Evolutionary conservation across 2,113 vertebrate genomes (phyloP).

Genomic region (Cisticola juncidis): DNA sequence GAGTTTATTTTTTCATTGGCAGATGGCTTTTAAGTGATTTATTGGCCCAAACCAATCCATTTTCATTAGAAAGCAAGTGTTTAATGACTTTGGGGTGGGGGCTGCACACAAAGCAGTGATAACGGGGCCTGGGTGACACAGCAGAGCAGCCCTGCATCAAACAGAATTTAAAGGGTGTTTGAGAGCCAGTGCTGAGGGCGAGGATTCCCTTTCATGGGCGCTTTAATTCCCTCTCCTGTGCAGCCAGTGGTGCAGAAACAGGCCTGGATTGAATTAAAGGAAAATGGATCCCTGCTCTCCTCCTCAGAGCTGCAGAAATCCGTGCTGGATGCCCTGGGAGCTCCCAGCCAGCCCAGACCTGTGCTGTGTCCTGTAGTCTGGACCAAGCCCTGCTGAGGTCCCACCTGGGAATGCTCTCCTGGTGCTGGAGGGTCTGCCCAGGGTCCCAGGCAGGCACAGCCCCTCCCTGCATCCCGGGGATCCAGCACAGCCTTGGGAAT

Average conservation of each 20-base stretch:
- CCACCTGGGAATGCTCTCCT: background rate
- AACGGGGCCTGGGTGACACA: background rate
- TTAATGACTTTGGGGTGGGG: constrained; percentile 37
- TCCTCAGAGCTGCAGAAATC: background rate
- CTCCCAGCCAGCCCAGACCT: background rate
- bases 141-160: background rate
- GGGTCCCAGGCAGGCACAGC: background rate
- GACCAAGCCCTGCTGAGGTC: background rate
- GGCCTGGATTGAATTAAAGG: constrained; percentile 46
- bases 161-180: constrained; percentile 1
- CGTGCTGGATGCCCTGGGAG: background rate
- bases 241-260: constrained; percentile 34
- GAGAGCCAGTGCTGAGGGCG: constrained; percentile 46
- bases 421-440: background rate
- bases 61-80: constrained; percentile 46
- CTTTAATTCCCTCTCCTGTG: constrained; percentile 55
- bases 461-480: fast-evolving
- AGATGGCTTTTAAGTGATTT: constrained; percentile 34
- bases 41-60: constrained; percentile 14
- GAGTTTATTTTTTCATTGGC: background rate
- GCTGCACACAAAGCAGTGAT: constrained; percentile 22
- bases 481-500: background rate
- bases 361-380: background rate
- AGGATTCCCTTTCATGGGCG: constrained; percentile 43
- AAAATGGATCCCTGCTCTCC: background rate